A percentile compares a stretch with the other conserved stretches of the same genome.
Conservation (phyloP, 2,797 vertebrate genomes). For the Enteromius treurensis region DNA sequence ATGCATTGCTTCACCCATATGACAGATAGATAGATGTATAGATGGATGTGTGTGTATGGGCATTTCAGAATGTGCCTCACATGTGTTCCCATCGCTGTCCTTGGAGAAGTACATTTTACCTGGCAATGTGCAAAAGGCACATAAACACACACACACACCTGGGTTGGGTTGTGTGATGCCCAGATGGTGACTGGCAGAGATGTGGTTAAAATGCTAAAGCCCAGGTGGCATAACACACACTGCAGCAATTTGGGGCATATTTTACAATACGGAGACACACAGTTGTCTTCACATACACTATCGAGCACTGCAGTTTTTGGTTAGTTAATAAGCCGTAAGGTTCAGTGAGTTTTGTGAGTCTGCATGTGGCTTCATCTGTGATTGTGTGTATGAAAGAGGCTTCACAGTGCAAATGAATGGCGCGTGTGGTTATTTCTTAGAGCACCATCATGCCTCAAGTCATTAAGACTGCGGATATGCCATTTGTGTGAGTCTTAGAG, state of each 20-base stretch:
- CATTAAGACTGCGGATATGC: constrained; percentile 53
- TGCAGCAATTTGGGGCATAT: constrained; percentile 50
- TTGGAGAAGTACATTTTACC: constrained; percentile 65
- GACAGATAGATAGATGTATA: neutral
- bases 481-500: constrained; percentile 61
- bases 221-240: constrained; percentile 39
- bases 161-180: constrained; percentile 64
- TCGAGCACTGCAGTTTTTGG: constrained; percentile 35
- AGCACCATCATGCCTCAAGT: constrained; percentile 38
- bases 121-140: constrained; percentile 69
- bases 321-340: neutral
- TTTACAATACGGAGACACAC: constrained; percentile 38
- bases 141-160: constrained; percentile 58
- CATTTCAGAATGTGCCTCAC: constrained; percentile 28
- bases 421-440: constrained; percentile 22
- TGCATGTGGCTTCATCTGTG: constrained; percentile 48
- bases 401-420: constrained; percentile 46
- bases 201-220: constrained; percentile 69
- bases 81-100: constrained; percentile 57
- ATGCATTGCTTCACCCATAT: neutral
- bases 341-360: constrained; percentile 20
- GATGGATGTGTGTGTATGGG: neutral
- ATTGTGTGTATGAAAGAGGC: constrained; percentile 41
- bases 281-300: constrained; percentile 35
- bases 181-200: constrained; percentile 72